A percentile compares a stretch with the other conserved stretches of the same genome.
phyloP scores from a whole-genome alignment of 1,140 invertebrate genomes.

The Caenorhabditis latens region DNA sequence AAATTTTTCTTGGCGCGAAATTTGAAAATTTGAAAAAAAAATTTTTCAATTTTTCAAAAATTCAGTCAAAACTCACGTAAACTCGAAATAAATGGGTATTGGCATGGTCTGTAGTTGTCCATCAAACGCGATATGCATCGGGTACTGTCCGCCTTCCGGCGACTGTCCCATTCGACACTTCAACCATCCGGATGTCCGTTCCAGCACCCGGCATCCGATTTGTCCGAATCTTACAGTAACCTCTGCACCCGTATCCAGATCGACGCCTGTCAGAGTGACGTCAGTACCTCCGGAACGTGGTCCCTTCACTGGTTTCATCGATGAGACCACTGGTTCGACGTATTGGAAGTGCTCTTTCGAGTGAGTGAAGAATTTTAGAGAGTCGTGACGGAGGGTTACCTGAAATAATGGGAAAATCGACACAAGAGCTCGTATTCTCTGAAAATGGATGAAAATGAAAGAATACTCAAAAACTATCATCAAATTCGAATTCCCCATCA shows the following conservation, averaged over 20 bases:
- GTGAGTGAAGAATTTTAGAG: slow-evolving; percentile 69
- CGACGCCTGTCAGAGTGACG: slow-evolving; percentile 89
- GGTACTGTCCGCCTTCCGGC: slow-evolving; percentile 71
- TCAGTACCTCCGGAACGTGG: slow-evolving; percentile 93
- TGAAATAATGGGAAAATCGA: not conserved
- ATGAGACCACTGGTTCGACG: slow-evolving; percentile 71
- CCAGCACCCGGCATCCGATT: slow-evolving; percentile 85
- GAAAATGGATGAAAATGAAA: too few relatives aligned
- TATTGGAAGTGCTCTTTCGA: slow-evolving; percentile 74
- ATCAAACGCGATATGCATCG: slow-evolving; percentile 70
- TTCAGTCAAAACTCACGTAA: slow-evolving; percentile 32
- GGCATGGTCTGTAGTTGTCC: slow-evolving; percentile 57
- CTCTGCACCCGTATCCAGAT: slow-evolving; percentile 92
- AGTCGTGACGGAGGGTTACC: slow-evolving; percentile 64
- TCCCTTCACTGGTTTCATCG: slow-evolving; percentile 84
- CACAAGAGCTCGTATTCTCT: not conserved
- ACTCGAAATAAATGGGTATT: slow-evolving; percentile 46
- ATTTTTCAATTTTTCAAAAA: slow-evolving; percentile 3
- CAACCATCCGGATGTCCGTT: slow-evolving; percentile 66
- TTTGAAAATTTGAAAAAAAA: too few relatives aligned
- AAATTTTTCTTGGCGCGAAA: not conserved
- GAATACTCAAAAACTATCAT: too few relatives aligned
- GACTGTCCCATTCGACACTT: slow-evolving; percentile 66
- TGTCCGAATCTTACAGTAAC: slow-evolving; percentile 90
- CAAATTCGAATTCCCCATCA: too few relatives aligned